phyloP scores from a whole-genome alignment of 2,888 invertebrate genomes.

The Cheilosia soror region DNA sequence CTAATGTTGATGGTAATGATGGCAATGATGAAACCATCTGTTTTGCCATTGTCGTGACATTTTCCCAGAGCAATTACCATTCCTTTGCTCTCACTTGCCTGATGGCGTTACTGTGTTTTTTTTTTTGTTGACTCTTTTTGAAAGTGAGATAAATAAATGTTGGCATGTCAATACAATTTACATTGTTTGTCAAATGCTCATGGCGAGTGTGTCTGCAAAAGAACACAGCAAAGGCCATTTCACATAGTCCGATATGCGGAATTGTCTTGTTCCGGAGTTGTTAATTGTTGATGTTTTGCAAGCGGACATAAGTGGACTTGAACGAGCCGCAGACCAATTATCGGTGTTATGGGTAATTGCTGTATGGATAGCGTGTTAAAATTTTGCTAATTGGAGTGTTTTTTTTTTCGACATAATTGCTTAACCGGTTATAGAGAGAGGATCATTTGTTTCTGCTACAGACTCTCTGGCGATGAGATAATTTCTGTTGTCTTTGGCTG shows the following conservation, averaged over 20 bases:
- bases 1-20: slow-evolving; percentile 64
- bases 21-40: slow-evolving; percentile 72
- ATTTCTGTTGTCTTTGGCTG: not conserved
- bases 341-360: slow-evolving; percentile 43
- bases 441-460: not conserved
- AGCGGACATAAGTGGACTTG: slow-evolving; percentile 49
- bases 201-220: not conserved
- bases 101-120: slow-evolving; percentile 1
- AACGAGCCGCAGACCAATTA: slow-evolving; percentile 35
- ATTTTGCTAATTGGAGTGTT: slow-evolving; percentile 38
- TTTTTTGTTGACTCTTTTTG: slow-evolving; percentile 25
- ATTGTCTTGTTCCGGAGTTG: slow-evolving; percentile 45
- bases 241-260: slow-evolving; percentile 1
- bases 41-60: slow-evolving; percentile 71
- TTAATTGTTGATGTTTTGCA: slow-evolving; percentile 42
- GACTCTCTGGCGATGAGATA: not conserved
- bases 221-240: not conserved
- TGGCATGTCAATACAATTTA: slow-evolving; percentile 56
- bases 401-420: slow-evolving; percentile 34
- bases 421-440: not conserved
- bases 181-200: slow-evolving; percentile 20
- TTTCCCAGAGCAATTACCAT: slow-evolving; percentile 74
- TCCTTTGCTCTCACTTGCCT: slow-evolving; percentile 50
- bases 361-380: slow-evolving; percentile 37
- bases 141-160: slow-evolving; percentile 68